These are phyloP conservation scores for Xenopus borealis DNA, from an alignment of 2,113 vertebrate species.

Conservation along the genomic window DNA sequence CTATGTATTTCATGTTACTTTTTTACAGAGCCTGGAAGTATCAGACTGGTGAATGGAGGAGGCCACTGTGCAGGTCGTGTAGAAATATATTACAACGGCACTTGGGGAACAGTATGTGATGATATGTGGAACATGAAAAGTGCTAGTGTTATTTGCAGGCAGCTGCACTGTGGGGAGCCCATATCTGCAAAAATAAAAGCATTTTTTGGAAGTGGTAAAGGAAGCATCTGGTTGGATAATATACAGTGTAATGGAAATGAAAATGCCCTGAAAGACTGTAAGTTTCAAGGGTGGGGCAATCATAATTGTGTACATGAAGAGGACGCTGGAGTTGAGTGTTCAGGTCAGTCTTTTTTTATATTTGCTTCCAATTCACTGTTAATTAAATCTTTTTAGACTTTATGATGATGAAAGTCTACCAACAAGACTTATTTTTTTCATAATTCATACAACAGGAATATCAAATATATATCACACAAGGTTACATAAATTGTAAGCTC, in stretches of 20 bases:
- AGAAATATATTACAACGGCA: conserved; percentile 69
- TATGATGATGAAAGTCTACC: too few species aligned
- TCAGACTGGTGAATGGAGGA: conserved; percentile 53
- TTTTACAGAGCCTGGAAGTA: conserved; percentile 34
- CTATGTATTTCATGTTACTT: not conserved
- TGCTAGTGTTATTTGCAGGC: conserved; percentile 70
- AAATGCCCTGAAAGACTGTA: conserved; percentile 59
- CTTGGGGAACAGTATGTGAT: conserved; percentile 78
- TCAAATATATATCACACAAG: too few species aligned
- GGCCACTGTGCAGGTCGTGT: conserved; percentile 62
- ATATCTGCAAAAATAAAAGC: conserved; percentile 51
- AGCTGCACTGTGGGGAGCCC: conserved; percentile 64
- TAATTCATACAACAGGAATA: too few species aligned
- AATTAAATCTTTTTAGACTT: too few species aligned
- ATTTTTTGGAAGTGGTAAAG: conserved; percentile 62
- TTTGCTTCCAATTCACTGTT: too few species aligned
- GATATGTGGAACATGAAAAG: conserved; percentile 67
- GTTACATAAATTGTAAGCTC: too few species aligned
- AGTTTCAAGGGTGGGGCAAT: conserved; percentile 60
- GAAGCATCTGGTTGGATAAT: conserved; percentile 71
- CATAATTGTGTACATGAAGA: conserved; percentile 66
- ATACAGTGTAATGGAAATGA: conserved; percentile 66
- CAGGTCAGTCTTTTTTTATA: not conserved
- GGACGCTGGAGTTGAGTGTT: conserved; percentile 67
- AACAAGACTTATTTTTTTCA: too few species aligned